Evolutionary conservation across 1,140 invertebrate genomes (phyloP).

Genomic region (Hyles euphorbiae): DNA sequence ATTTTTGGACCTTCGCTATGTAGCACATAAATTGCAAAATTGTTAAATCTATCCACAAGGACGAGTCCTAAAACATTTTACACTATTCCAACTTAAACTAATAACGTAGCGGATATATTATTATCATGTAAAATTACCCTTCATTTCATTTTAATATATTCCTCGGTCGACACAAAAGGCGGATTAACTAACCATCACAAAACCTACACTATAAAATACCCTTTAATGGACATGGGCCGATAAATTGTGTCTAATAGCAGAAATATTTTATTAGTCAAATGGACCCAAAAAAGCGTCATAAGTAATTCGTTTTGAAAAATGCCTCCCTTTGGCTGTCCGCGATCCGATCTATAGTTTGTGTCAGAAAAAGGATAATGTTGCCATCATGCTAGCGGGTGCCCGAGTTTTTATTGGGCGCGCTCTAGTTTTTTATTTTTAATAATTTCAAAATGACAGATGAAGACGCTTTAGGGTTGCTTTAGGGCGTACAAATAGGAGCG

Average conservation of each 20-base stretch:
- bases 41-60: no score
- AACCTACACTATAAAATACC: slow-evolving; percentile 66
- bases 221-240: slow-evolving; percentile 51
- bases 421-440: slow-evolving; percentile 48
- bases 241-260: slow-evolving; percentile 67
- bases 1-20: background rate
- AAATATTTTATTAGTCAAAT: slow-evolving; percentile 60
- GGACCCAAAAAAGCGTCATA: slow-evolving; percentile 42
- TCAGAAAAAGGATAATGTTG: slow-evolving; percentile 62
- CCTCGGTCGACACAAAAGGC: slow-evolving; percentile 23
- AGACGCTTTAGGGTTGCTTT: slow-evolving; percentile 43
- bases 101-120: background rate
- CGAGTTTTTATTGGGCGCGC: slow-evolving; percentile 37
- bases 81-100: background rate
- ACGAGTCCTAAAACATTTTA: no score
- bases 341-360: slow-evolving; percentile 68
- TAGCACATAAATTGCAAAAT: background rate
- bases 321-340: slow-evolving; percentile 34
- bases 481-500: slow-evolving; percentile 31
- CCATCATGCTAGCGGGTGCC: slow-evolving; percentile 54
- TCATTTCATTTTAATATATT: slow-evolving; percentile 44
- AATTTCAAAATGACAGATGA: slow-evolving; percentile 67
- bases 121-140: slow-evolving; percentile 12
- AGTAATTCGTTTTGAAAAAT: slow-evolving; percentile 48
- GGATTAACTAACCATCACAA: slow-evolving; percentile 38